Percentiles rank a stretch among this genome's conserved stretches.
These are phyloP conservation scores for Drosophila histrio DNA, from an alignment of 2,888 invertebrate genomes.

Conservation along the genomic window DNA sequence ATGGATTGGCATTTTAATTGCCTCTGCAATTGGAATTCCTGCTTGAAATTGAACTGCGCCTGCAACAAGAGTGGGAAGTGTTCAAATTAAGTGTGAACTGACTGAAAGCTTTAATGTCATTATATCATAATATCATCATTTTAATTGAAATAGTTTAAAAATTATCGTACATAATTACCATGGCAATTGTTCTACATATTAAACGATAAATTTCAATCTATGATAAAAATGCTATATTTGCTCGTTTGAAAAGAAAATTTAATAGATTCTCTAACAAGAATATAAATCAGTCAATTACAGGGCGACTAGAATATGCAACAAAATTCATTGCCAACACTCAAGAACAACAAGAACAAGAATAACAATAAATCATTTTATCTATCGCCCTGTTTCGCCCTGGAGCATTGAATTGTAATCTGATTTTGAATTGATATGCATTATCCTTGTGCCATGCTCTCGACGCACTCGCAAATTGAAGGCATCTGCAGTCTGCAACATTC, in stretches of 20 bases:
- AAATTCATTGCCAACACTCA: not conserved
- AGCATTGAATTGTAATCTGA: constrained; percentile 14
- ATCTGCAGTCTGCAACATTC: not conserved
- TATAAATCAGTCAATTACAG: constrained; percentile 8
- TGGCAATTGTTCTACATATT: not conserved
- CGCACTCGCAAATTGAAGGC: not conserved
- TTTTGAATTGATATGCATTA: constrained; percentile 8
- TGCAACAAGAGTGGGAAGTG: not conserved
- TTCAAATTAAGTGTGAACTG: not conserved
- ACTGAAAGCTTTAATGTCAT: not conserved
- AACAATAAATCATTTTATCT: constrained; percentile 13
- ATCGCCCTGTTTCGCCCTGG: not conserved
- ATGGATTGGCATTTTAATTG: constrained; percentile 66
- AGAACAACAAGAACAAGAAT: not conserved
- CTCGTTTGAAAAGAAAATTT: not conserved
- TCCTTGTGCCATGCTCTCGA: not conserved
- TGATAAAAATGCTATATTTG: not conserved
- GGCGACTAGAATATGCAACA: not conserved
- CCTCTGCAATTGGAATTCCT: constrained; percentile 17
- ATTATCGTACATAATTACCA: not conserved
- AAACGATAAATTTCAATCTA: not conserved
- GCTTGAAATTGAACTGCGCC: constrained; percentile 24
- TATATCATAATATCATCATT: not conserved
- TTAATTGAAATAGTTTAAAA: not conserved
- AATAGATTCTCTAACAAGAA: not conserved